Evolutionary conservation across 2,797 vertebrate genomes (phyloP).

Genomic region (Chaenodraco wilsoni): DNA sequence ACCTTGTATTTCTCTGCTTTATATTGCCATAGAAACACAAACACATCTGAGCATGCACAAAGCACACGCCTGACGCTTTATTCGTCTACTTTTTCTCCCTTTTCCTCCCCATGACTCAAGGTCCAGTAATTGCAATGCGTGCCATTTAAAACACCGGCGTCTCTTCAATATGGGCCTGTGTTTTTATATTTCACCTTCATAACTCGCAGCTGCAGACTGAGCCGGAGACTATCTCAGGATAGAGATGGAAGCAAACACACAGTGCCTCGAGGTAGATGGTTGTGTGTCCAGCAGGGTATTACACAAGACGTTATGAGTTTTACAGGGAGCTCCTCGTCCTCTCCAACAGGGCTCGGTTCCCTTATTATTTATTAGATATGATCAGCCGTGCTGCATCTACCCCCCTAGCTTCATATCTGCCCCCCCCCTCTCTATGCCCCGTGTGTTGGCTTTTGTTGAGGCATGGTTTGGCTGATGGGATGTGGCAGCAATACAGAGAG

Average conservation of each 20-base stretch:
- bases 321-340: slow-evolving; percentile 57
- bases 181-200: slow-evolving; percentile 16
- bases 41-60: slow-evolving; percentile 15
- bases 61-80: slow-evolving; percentile 23
- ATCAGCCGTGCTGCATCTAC: slow-evolving; percentile 38
- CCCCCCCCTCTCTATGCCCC: slow-evolving; percentile 7
- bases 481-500: slow-evolving; percentile 79
- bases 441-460: slow-evolving; percentile 56
- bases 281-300: slow-evolving; percentile 53
- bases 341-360: slow-evolving; percentile 51
- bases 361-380: slow-evolving; percentile 59
- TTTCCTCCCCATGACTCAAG: not conserved
- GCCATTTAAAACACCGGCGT: slow-evolving; percentile 7
- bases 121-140: not conserved
- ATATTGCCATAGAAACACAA: slow-evolving; percentile 57
- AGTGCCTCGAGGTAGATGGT: slow-evolving; percentile 19
- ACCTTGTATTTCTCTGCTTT: slow-evolving; percentile 24
- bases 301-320: slow-evolving; percentile 66
- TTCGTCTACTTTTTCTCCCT: not conserved
- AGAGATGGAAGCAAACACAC: slow-evolving; percentile 21
- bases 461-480: slow-evolving; percentile 76
- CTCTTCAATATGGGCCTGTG: not conserved
- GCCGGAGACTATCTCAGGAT: slow-evolving; percentile 20
- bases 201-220: slow-evolving; percentile 6
- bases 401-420: slow-evolving; percentile 36